Percentiles rank a stretch among this genome's conserved stretches.
phyloP scores from a whole-genome alignment of 2,113 vertebrate genomes.

The Arothron firmamentum region DNA sequence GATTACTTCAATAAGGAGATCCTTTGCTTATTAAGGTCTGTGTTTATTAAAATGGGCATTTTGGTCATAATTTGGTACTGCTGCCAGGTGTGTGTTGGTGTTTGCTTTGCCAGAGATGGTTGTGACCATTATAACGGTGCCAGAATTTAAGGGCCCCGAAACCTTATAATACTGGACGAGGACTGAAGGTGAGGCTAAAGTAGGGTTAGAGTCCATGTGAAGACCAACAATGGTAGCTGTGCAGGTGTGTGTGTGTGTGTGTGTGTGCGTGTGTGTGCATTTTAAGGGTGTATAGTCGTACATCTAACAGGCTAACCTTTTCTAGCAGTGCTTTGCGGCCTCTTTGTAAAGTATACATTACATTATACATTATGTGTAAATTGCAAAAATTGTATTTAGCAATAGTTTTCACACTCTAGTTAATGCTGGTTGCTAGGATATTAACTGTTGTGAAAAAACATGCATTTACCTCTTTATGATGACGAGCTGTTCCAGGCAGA shows the following conservation, averaged over 20 bases:
- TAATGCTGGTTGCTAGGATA: constrained; percentile 59
- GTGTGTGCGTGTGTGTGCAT: not conserved
- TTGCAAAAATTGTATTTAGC: constrained; percentile 69
- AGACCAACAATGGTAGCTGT: no score
- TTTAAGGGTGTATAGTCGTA: constrained; percentile 42
- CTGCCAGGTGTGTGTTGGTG: no score
- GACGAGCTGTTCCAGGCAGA: constrained; percentile 56
- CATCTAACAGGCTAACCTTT: constrained; percentile 38
- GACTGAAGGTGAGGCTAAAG: no score
- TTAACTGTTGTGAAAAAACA: constrained; percentile 49
- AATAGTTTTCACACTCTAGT: constrained; percentile 69
- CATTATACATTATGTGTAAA: constrained; percentile 46
- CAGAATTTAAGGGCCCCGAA: no score
- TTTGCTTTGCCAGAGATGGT: no score
- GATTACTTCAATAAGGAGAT: constrained; percentile 16
- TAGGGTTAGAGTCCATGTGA: no score
- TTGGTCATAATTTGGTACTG: no score
- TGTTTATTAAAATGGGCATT: no score
- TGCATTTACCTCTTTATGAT: constrained; percentile 67
- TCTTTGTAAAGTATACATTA: constrained; percentile 49
- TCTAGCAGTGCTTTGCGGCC: constrained; percentile 51
- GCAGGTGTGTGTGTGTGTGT: no score
- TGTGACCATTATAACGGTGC: no score
- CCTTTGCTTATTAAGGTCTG: not conserved
- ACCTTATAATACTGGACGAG: no score